These are phyloP conservation scores for Oxytorus armatus DNA, from an alignment of 2,888 invertebrate genomes.

Conservation along the genomic window DNA sequence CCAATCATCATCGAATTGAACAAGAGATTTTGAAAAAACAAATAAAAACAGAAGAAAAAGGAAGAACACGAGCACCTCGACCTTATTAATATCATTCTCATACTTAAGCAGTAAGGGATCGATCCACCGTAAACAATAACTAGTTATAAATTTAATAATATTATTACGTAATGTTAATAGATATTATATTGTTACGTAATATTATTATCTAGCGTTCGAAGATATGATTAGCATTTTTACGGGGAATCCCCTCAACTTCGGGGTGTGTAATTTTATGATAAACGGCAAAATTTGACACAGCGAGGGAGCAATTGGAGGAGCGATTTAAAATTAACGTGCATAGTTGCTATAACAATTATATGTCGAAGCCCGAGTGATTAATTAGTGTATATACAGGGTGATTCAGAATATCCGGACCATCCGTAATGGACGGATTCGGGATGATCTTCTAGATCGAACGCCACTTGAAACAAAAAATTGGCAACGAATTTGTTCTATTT, in stretches of 20 bases:
- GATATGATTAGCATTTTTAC: constrained; percentile 78
- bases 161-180: constrained; percentile 76
- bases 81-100: constrained; percentile 74
- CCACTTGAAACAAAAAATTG: too few species aligned
- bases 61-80: constrained; percentile 62
- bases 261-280: constrained; percentile 60
- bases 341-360: constrained; percentile 13
- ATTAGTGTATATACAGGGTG: constrained; percentile 7
- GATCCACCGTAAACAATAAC: constrained; percentile 76
- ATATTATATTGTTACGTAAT: constrained; percentile 71
- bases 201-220: constrained; percentile 74
- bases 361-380: constrained; percentile 35
- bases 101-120: constrained; percentile 69
- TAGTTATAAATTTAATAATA: constrained; percentile 75
- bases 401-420: too few species aligned
- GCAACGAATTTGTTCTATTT: too few species aligned
- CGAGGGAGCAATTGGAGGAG: too few species aligned
- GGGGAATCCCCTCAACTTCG: constrained; percentile 62
- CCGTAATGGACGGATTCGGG: too few species aligned
- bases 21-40: neutral
- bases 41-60: constrained; percentile 6
- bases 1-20: constrained; percentile 20
- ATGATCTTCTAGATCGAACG: too few species aligned
- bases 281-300: constrained; percentile 48
- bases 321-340: neutral